Base-by-base conservation (phyloP, 1,140 invertebrate species). In the Lepidotrigona ventralis region DNA sequence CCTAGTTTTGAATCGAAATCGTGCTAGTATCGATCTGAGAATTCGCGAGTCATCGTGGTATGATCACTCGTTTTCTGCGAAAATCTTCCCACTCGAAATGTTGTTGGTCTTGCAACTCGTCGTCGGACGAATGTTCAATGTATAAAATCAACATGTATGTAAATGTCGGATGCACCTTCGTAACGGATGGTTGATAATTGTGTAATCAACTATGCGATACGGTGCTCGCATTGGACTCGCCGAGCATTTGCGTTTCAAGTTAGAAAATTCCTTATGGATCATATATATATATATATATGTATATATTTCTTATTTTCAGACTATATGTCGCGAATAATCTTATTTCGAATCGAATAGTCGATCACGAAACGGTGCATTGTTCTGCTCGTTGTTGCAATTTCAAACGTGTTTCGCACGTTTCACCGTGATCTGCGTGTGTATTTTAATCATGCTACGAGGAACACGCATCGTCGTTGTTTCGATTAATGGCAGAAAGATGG, bases 191-290 rank as follows among this genome's bases (percentile, higher is more conserved):
- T 68, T 5, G n/a, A n/a, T 9, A 12, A 71, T 80, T 80, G 60
- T 8, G 60, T 58, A 84, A 84, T 51, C 6, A 23, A 73, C 33
- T 71, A 11, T 29, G 56, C 29, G 63, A 72, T 53, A 21, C 19
- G 23, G 4, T 4, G 56, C 12, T 58, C 56, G 56, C 39, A 23
- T 12, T 11, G 11, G 9, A 58, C 23, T 58, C 11, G 56, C 19
- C 56, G 3, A 58, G 23, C 56, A 58, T 60, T n/a, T n/a, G 23
- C 58, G 11, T 12, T 23, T 60, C 1, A 5, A n/a, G 12, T 60
- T 23, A 0, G 69, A 46, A 23, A 19, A 26, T 33, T n/a, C 39
- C 51, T 46, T 46, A 46, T 6, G 9, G 4, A 23, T 75, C 11
- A 0, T 19, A 21, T 51, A 19, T 39, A 2, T 39, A 39, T 39